Evolutionary conservation across 2,888 invertebrate species (phyloP).

Genomic region (Eupithecia exiguata): DNA sequence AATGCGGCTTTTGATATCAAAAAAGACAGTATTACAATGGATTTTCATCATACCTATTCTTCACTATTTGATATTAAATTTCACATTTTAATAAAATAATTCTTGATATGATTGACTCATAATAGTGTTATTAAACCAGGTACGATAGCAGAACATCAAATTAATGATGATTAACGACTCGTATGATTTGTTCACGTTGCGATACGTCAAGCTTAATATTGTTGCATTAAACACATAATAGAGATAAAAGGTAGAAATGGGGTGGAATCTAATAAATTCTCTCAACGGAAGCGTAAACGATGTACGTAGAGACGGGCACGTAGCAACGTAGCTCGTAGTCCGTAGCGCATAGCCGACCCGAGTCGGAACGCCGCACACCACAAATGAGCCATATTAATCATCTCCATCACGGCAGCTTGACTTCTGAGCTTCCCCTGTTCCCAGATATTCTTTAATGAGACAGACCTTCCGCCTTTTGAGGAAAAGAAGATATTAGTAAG

Average conservation of each 20-base stretch:
- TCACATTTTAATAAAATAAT: not conserved
- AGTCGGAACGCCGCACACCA: constrained; percentile 63
- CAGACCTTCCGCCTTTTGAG: constrained; percentile 44
- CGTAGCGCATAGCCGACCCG: constrained; percentile 56
- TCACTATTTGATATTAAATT: not conserved
- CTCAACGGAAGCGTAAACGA: constrained; percentile 80
- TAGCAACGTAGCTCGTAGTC: constrained; percentile 56
- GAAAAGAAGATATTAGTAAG: constrained; percentile 28
- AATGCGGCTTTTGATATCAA: not conserved
- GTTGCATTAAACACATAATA: constrained; percentile 75
- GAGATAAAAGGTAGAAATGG: constrained; percentile 80
- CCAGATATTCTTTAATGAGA: constrained; percentile 73
- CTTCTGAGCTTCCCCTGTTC: constrained; percentile 74
- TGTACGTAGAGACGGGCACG: constrained; percentile 77
- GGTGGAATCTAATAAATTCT: constrained; percentile 80
- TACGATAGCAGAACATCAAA: constrained; percentile 23
- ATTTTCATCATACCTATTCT: not conserved
- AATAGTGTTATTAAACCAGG: constrained; percentile 3
- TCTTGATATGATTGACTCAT: not conserved
- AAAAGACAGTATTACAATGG: not conserved
- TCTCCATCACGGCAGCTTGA: constrained; percentile 77
- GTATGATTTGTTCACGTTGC: constrained; percentile 57
- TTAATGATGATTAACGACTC: constrained; percentile 53
- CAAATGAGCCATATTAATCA: constrained; percentile 83
- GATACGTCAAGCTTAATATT: constrained; percentile 58